Percentiles rank a stretch among this genome's conserved stretches.
phyloP scores from a whole-genome alignment of 2,888 invertebrate species.

The Alloscopus bannaensis region DNA sequence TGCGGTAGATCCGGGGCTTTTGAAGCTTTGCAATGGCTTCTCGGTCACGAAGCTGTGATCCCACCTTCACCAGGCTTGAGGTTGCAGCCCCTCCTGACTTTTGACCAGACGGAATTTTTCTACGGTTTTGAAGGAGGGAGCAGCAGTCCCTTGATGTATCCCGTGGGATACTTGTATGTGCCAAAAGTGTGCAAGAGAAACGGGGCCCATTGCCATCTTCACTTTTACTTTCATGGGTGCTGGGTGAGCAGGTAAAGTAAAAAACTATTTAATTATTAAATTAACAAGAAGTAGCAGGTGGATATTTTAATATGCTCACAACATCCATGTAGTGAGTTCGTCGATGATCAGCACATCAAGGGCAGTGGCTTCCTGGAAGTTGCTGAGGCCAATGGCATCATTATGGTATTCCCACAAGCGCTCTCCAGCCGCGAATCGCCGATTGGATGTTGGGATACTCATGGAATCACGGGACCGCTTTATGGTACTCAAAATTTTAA shows the following conservation, averaged over 20 bases:
- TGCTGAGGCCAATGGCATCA: conserved; percentile 67
- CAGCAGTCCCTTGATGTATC: conserved; percentile 62
- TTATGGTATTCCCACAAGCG: conserved; percentile 71
- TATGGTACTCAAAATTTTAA: conserved; percentile 65
- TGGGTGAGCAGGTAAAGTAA: conserved; percentile 66
- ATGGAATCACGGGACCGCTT: conserved; percentile 64
- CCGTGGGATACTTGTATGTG: conserved; percentile 64
- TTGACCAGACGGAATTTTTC: conserved; percentile 69
- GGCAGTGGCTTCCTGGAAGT: conserved; percentile 68
- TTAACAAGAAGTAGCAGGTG: no score
- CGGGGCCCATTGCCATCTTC: conserved; percentile 56
- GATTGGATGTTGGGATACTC: conserved; percentile 71
- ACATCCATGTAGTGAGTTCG: conserved; percentile 64
- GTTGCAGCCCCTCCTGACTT: conserved; percentile 57
- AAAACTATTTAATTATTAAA: no score
- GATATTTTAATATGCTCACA: no score
- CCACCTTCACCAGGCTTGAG: background rate
- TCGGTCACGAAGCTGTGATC: conserved; percentile 6
- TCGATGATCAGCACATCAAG: conserved; percentile 57
- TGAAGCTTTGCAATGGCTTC: conserved; percentile 42
- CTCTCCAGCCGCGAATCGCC: conserved; percentile 39
- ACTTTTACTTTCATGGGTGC: conserved; percentile 72
- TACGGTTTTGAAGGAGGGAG: conserved; percentile 56
- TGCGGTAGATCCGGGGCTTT: conserved; percentile 54
- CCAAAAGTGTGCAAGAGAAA: conserved; percentile 57